phyloP scores from a whole-genome alignment of 2,888 invertebrate species.

The Tachina lurida region DNA sequence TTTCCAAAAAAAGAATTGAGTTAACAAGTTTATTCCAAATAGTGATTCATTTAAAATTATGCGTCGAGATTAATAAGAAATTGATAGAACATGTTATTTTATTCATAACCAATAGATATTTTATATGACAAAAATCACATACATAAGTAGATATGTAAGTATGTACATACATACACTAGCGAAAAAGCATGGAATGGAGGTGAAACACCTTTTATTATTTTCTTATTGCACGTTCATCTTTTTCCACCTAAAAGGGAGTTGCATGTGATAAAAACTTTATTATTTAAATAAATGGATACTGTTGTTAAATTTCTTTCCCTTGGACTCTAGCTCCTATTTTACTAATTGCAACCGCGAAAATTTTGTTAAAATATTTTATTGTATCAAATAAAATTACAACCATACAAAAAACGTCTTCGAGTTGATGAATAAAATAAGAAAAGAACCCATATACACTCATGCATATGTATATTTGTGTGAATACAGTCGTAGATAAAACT shows the following conservation, averaged over 20 bases:
- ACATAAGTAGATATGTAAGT: not conserved
- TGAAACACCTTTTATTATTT: conserved; percentile 54
- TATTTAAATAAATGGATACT: too few relatives aligned
- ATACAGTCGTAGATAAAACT: too few relatives aligned
- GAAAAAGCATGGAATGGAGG: conserved; percentile 41
- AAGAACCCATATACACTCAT: too few relatives aligned
- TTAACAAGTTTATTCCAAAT: not conserved
- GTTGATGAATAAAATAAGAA: too few relatives aligned
- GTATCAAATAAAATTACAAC: too few relatives aligned
- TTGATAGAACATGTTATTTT: not conserved
- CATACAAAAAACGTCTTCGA: too few relatives aligned
- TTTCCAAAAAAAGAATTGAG: not conserved
- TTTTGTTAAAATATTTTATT: too few relatives aligned
- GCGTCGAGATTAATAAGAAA: conserved; percentile 1
- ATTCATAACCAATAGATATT: not conserved
- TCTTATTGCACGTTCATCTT: not conserved
- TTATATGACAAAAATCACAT: conserved; percentile 2
- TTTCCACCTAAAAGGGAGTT: not conserved
- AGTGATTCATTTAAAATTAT: conserved; percentile 26
- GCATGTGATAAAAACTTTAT: too few relatives aligned
- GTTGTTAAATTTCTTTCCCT: too few relatives aligned
- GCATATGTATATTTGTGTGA: too few relatives aligned
- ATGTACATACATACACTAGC: not conserved
- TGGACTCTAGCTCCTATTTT: too few relatives aligned
- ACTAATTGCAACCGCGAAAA: too few relatives aligned